These are phyloP conservation scores for Cheilosia soror DNA, from an alignment of 2,888 invertebrate species.

Conservation along the genomic window DNA sequence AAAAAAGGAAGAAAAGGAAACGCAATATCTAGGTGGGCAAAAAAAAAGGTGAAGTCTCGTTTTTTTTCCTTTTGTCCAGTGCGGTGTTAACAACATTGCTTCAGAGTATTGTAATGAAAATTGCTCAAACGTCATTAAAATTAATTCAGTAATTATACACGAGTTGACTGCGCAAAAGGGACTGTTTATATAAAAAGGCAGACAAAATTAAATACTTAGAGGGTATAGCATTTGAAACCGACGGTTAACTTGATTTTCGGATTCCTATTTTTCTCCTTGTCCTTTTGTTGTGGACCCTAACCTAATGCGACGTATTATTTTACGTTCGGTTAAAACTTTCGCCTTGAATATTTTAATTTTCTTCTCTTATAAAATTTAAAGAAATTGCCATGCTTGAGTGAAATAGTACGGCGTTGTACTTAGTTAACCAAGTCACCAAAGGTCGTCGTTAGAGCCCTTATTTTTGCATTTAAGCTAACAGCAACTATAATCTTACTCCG, in stretches of 20 bases:
- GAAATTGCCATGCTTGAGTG: no score
- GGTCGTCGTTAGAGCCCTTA: no score
- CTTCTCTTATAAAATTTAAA: no score
- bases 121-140: slow-evolving; percentile 69
- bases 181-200: slow-evolving; percentile 38
- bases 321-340: no score
- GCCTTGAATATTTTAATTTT: no score
- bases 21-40: neutral
- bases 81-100: slow-evolving; percentile 32
- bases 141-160: slow-evolving; percentile 69
- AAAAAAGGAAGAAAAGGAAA: neutral
- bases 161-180: slow-evolving; percentile 21
- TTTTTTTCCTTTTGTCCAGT: slow-evolving; percentile 5
- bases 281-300: neutral
- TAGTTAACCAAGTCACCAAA: no score
- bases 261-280: neutral
- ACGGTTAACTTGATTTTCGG: slow-evolving; percentile 22
- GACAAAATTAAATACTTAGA: slow-evolving; percentile 67
- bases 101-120: slow-evolving; percentile 51
- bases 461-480: no score
- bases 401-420: no score
- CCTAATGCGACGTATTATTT: no score
- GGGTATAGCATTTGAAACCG: slow-evolving; percentile 9
- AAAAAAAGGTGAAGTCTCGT: slow-evolving; percentile 16
- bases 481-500: no score